Base-by-base conservation (phyloP, 2,888 invertebrate genomes). In the Phania funesta region DNA sequence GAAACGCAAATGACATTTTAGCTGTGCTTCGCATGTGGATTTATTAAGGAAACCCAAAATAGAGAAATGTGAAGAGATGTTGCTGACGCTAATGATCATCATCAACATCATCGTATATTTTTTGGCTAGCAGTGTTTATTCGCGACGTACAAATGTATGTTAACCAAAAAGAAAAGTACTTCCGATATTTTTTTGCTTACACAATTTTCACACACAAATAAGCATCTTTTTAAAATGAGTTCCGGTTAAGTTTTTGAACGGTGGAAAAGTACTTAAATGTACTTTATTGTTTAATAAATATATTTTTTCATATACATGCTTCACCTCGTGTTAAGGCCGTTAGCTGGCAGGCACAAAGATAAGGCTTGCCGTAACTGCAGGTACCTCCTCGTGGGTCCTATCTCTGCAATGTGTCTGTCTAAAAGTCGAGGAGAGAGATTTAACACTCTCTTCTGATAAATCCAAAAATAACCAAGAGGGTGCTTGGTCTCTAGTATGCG, bases 31-130 rank as follows among this genome's bases (percentile, higher is more conserved):
- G 50, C 73, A 62, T 68, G 60, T 29, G 70, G 82, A 82, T 82
- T 75, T 82, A 77, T 82, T 70, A 32, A 74, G 82, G 78, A 82
- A 82, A 58, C 62, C 41, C 41, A 68, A 54, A 73, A 18, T 8
- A 32, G 46, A 24, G 24, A 60, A 29, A 80, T 52, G 35, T 67
- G 32, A 20, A 35, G 24, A 54, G 74, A 74, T 48, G 52, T 13
- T 58, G 65, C 13, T 48, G 46, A 11, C 29, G 29, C 38, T 13
- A 11, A n/a, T 32, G 13, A 24, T 74, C 4, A 41, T 50, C 18
- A 50, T 50, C 13, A 48, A 41, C 29, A 62, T 64, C 13, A 2
- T 16, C 6, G 7, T 3, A 26, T 26, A n/a, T 22, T 41, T 70
- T 38, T 48, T 41, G 26, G 41, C 50, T 79, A 16, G 26, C 56